These are phyloP conservation scores for Ganaspis brasiliensis DNA, from an alignment of 2,888 invertebrate species.

Conservation along the genomic window DNA sequence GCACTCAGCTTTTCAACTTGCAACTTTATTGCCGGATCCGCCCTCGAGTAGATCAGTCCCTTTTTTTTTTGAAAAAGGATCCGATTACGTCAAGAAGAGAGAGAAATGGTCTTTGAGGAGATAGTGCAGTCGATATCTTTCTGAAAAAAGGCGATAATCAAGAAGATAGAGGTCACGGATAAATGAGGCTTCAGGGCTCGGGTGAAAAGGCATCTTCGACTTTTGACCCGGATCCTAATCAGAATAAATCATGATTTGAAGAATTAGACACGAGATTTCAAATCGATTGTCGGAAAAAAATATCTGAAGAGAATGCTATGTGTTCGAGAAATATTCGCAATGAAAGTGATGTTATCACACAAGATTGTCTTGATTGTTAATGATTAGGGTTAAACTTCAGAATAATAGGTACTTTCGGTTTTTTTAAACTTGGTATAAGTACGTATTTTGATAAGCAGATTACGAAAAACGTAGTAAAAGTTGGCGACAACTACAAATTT, in stretches of 20 bases:
- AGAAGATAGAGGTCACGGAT: conserved; percentile 1
- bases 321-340: too few species aligned
- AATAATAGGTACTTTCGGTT: too few species aligned
- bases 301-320: too few species aligned
- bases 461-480: too few species aligned
- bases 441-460: too few species aligned
- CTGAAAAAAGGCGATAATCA: background rate
- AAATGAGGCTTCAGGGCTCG: background rate
- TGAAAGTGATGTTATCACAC: too few species aligned
- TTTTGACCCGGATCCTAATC: conserved; percentile 10
- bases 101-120: background rate
- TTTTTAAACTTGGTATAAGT: too few species aligned
- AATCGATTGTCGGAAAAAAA: too few species aligned
- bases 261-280: background rate
- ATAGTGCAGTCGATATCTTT: background rate
- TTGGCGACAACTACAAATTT: too few species aligned
- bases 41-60: background rate
- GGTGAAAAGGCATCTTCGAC: background rate
- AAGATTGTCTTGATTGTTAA: too few species aligned
- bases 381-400: too few species aligned
- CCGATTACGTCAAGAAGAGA: background rate
- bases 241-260: background rate
- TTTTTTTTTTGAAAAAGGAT: background rate
- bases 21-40: conserved; percentile 24
- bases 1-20: background rate